These are phyloP conservation scores for Zosterops pallidus DNA, from an alignment of 2,113 vertebrate species.

Conservation along the genomic window DNA sequence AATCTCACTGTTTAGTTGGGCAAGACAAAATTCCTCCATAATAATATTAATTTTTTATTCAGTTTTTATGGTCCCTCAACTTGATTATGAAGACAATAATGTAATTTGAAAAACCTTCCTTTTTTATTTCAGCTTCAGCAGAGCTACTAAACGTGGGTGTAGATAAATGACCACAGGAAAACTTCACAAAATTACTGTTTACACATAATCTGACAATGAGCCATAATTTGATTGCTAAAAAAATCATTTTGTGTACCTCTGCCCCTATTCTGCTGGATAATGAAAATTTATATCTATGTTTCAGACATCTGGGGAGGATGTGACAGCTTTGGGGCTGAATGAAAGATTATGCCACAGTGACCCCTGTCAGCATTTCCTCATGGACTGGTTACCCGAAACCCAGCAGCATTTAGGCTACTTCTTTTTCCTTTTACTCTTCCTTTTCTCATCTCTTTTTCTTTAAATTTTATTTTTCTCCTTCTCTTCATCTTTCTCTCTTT, in stretches of 20 bases:
- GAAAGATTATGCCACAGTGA: conserved; percentile 88
- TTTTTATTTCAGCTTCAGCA: conserved; percentile 68
- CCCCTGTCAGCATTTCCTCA: conserved; percentile 87
- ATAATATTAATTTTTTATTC: conserved; percentile 76
- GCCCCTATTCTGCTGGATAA: conserved; percentile 84
- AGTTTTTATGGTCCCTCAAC: conserved; percentile 72
- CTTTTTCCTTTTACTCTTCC: not conserved
- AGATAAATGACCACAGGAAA: conserved; percentile 86
- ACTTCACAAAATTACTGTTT: conserved; percentile 88
- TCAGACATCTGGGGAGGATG: conserved; percentile 85
- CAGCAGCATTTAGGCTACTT: conserved; percentile 75
- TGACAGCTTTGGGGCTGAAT: conserved; percentile 89
- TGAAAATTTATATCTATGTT: conserved; percentile 89
- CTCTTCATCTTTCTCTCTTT: rapidly evolving
- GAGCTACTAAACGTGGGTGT: conserved; percentile 64
- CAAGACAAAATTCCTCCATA: conserved; percentile 70
- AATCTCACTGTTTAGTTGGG: conserved; percentile 47
- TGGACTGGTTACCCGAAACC: conserved; percentile 84
- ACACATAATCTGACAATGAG: conserved; percentile 82
- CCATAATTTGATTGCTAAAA: conserved; percentile 88
- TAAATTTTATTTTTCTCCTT: rapidly evolving
- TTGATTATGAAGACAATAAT: conserved; percentile 80
- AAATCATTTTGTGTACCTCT: conserved; percentile 88
- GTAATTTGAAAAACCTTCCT: conserved; percentile 70
- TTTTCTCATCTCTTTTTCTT: rapidly evolving